phyloP scores from a whole-genome alignment of 1,140 invertebrate species.

The Listronotus oregonensis region DNA sequence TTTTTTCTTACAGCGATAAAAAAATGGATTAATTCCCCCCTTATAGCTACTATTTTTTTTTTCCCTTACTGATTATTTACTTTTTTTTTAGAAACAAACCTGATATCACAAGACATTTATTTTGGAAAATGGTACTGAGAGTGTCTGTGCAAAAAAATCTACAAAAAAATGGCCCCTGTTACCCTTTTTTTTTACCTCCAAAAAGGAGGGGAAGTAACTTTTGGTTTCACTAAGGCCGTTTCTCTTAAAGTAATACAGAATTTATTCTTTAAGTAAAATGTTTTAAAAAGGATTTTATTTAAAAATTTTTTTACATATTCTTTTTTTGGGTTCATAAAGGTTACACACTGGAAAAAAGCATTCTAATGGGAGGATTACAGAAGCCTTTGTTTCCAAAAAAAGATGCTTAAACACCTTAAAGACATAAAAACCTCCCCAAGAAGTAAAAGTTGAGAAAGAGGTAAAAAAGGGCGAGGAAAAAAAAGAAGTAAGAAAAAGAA shows the following conservation, averaged over 20 bases:
- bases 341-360: constrained; percentile 72
- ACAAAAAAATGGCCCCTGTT: constrained; percentile 90
- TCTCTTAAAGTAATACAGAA: constrained; percentile 64
- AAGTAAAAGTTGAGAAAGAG: constrained; percentile 51
- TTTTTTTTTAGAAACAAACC: constrained; percentile 66
- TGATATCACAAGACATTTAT: constrained; percentile 84
- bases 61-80: too few relatives aligned
- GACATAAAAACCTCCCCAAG: constrained; percentile 59
- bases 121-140: constrained; percentile 90
- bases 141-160: constrained; percentile 78
- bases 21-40: too few relatives aligned
- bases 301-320: constrained; percentile 52
- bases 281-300: constrained; percentile 56
- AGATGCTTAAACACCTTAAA: constrained; percentile 71
- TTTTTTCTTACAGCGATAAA: too few relatives aligned
- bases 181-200: constrained; percentile 85
- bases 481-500: constrained; percentile 42
- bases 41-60: too few relatives aligned
- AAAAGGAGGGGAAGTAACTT: constrained; percentile 74
- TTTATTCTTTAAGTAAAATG: background rate
- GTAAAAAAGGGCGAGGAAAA: constrained; percentile 51
- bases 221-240: constrained; percentile 75
- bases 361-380: constrained; percentile 61
- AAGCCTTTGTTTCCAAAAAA: constrained; percentile 82
- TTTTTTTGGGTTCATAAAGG: constrained; percentile 70